Conservation (phyloP, 2,888 invertebrate species). For the Protula sp. region DNA sequence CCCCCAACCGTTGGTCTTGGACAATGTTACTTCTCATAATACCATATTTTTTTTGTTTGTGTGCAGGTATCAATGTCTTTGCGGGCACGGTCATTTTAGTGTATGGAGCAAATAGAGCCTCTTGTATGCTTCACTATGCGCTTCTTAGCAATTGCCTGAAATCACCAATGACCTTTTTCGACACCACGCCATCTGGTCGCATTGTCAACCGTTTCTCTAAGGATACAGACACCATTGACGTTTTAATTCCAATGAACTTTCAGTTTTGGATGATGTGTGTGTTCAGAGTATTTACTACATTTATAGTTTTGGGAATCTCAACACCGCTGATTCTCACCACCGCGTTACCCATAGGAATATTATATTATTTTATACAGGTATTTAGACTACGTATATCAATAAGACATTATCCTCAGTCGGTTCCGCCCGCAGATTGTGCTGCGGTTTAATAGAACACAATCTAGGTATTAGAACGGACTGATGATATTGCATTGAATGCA, state of each 20-base stretch:
- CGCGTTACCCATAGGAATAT: conserved; percentile 30
- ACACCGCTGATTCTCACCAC: conserved; percentile 33
- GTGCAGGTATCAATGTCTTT: no score
- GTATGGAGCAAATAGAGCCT: conserved; percentile 46
- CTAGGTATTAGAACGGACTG: no score
- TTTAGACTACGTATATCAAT: no score
- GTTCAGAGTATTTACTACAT: conserved; percentile 27
- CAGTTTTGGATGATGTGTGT: conserved; percentile 25
- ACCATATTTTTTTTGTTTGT: no score
- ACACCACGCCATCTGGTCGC: conserved; percentile 34
- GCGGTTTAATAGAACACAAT: no score
- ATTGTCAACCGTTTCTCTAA: conserved; percentile 38
- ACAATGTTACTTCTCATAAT: no score
- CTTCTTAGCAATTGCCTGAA: conserved; percentile 38
- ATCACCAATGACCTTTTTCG: conserved; percentile 39
- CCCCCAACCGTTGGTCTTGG: no score
- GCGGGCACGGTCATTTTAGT: no score
- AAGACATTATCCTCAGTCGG: no score
- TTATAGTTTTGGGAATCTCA: conserved; percentile 31
- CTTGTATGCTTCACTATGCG: conserved; percentile 35
- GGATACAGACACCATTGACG: conserved; percentile 34
- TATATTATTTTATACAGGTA: conserved; percentile 42
- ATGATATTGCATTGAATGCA: no score
- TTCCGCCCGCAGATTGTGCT: no score
- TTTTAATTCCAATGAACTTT: conserved; percentile 18